Base-by-base conservation (phyloP, 2,888 invertebrate species). In the Griposia aprilina region DNA sequence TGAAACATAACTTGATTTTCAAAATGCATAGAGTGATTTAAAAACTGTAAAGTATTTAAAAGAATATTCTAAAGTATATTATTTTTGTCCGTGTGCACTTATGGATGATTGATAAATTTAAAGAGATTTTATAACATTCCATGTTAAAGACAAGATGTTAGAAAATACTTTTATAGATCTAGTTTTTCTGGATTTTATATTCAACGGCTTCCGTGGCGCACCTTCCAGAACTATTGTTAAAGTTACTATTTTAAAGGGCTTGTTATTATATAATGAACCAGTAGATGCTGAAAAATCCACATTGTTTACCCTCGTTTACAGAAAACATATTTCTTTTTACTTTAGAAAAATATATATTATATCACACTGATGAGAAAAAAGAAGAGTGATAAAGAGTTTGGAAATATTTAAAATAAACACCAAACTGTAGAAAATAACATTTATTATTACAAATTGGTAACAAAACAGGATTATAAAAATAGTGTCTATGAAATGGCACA, bases 401-500 rank as follows among this genome's bases (percentile, higher is more conserved):
- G 60, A 17, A 68, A 72, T 55, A 36, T 75, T 63, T 72, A 10
- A 76, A 85, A 84, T 76, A 81, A 82, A 80, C 71, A 76, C 17
- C 52, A 69, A 60, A 76, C 30, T 62, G 55, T 88, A 83, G 73
- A 85, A 86, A 87, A 87, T 82, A 82, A 87, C 78, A 75, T 87
- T 86, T 88, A 89, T 90, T 90, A 88, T 87, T 90, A 90, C 84
- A 90, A 90, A 90, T 89, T 90, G 90, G 90, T 93, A 93, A 93
- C 93, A 91, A 89, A 89, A 89, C 80, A 89, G 88, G 41, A 90
- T 90, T 89, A 91, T 80, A 89, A 84, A 88, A 86, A 87, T 90
- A 90, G 83, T 84, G 82, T 90, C 82, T 89, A 88, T 89, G 84
- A 87, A 87, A 93, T 93, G 94, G 92, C 93, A 93, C 93, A 90